Percentiles rank a stretch among this genome's conserved stretches.
Evolutionary conservation across 53 echinoderm and acorn worm species (phyloP).

Genomic region (Mesocentrotus franciscanus): DNA sequence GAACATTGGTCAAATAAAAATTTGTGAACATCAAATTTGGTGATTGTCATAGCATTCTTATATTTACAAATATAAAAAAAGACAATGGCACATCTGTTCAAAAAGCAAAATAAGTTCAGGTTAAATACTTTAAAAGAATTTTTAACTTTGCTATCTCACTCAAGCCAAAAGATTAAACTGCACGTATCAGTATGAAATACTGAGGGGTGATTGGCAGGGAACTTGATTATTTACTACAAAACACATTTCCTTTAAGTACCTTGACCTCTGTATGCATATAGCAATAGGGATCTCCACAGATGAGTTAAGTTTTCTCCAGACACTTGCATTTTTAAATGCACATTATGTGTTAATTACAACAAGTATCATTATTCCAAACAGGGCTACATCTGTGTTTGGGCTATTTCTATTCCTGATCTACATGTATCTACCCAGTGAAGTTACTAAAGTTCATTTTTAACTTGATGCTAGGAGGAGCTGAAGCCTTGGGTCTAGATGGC

Average conservation of each 20-base stretch:
- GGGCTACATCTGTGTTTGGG: neutral
- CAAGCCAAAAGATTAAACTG: neutral
- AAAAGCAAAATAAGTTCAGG: neutral
- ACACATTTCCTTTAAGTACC: neutral
- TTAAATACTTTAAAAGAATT: neutral
- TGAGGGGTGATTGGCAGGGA: neutral
- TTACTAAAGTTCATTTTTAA: constrained; percentile 97
- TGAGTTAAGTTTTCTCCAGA: neutral
- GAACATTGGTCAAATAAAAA: neutral
- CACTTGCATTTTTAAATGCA: neutral
- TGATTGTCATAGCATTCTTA: neutral
- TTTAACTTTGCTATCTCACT: neutral
- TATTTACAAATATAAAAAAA: neutral
- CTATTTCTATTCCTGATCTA: neutral
- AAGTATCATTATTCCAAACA: neutral
- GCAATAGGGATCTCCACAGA: neutral
- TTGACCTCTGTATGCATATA: neutral
- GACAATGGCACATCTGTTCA: neutral
- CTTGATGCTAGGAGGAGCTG: constrained; percentile 91
- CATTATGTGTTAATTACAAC: neutral
- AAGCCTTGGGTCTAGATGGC: constrained; percentile 38
- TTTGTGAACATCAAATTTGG: neutral
- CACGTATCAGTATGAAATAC: neutral
- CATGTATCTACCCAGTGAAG: constrained; percentile 82
- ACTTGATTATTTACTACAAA: neutral